Evolutionary conservation across 2,888 invertebrate genomes (phyloP).

Genomic region (Pediacus dermestoides): DNA sequence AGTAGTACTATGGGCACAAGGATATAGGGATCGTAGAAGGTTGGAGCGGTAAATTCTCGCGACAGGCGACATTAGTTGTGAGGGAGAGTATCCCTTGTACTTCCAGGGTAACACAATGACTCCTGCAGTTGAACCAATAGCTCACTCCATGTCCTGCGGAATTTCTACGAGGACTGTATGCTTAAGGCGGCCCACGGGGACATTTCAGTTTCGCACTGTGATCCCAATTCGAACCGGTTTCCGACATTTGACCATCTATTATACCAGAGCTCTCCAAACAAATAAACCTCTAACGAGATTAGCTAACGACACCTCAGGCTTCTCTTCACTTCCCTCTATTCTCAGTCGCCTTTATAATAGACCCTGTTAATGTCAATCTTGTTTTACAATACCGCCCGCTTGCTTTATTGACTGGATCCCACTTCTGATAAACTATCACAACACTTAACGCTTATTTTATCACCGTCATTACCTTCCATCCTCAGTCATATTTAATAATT

Average conservation of each 20-base stretch:
- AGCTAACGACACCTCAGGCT: slow-evolving; percentile 26
- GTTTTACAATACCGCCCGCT: too few relatives aligned
- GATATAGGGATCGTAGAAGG: slow-evolving; percentile 12
- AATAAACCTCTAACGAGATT: slow-evolving; percentile 36
- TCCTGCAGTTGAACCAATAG: slow-evolving; percentile 35
- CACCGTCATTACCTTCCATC: too few relatives aligned
- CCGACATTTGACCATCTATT: slow-evolving; percentile 47
- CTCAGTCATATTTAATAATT: too few relatives aligned
- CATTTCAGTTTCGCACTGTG: slow-evolving; percentile 46
- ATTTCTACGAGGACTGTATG: slow-evolving; percentile 38
- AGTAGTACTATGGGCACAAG: slow-evolving; percentile 5
- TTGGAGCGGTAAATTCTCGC: slow-evolving; percentile 38
- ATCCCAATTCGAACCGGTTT: slow-evolving; percentile 42
- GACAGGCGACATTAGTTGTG: slow-evolving; percentile 38
- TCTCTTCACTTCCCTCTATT: slow-evolving; percentile 5
- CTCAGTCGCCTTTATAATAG: too few relatives aligned
- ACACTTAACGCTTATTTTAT: too few relatives aligned
- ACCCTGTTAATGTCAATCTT: slow-evolving; percentile 15
- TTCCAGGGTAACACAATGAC: slow-evolving; percentile 31
- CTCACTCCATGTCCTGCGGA: slow-evolving; percentile 36
- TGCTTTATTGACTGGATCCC: too few relatives aligned
- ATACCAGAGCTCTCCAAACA: slow-evolving; percentile 40
- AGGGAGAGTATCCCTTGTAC: slow-evolving; percentile 18
- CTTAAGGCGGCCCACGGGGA: slow-evolving; percentile 43
- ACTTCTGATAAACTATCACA: too few relatives aligned